phyloP scores from a whole-genome alignment of 2,797 vertebrate genomes.

The Esox masquinongy region DNA sequence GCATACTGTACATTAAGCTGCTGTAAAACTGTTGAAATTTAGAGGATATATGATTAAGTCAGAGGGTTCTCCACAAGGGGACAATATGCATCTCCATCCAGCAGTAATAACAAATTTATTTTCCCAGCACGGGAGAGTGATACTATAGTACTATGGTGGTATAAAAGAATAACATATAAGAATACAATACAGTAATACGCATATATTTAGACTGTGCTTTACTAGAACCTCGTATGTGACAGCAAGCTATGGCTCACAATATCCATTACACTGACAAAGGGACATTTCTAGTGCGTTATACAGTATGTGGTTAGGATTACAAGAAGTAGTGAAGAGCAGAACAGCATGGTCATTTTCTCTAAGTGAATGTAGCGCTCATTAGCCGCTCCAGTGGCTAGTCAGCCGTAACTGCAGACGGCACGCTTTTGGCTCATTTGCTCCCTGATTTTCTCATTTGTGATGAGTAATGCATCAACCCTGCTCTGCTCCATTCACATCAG shows the following conservation, averaged over 20 bases:
- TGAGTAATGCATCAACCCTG: background rate
- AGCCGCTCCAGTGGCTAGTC: slow-evolving; percentile 10
- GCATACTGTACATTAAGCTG: too few relatives aligned
- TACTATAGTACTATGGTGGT: background rate
- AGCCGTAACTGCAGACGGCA: slow-evolving; percentile 5
- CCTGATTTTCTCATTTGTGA: slow-evolving; percentile 3
- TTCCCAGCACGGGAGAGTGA: background rate
- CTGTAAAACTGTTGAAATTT: background rate
- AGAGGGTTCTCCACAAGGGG: background rate
- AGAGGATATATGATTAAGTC: background rate
- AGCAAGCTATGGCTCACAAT: background rate
- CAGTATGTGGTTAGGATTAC: background rate
- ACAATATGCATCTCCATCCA: background rate
- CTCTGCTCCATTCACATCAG: slow-evolving; percentile 7
- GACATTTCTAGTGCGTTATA: background rate
- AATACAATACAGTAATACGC: too few relatives aligned
- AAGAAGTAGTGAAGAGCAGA: background rate
- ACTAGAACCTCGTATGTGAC: background rate
- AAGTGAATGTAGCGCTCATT: slow-evolving; percentile 11
- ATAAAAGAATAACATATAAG: too few relatives aligned
- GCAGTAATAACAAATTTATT: background rate
- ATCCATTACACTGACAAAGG: background rate
- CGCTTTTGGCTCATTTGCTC: slow-evolving; percentile 7
- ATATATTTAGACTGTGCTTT: background rate
- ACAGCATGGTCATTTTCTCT: background rate